Conservation (phyloP, 2,888 invertebrate species). For the Philhelius pedissequus region DNA sequence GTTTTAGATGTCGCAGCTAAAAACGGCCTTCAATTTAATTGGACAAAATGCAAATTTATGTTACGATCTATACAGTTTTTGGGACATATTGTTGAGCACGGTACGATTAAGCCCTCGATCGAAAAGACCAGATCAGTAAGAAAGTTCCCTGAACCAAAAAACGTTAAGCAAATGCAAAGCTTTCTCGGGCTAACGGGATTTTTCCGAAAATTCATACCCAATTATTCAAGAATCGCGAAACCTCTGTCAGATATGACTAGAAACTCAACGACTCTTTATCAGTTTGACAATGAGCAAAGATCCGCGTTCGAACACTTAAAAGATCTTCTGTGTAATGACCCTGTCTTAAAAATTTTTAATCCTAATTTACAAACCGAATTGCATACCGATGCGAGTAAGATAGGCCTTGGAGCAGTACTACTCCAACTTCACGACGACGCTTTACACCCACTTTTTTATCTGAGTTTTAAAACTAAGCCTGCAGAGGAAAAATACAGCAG, state of each 20-base stretch:
- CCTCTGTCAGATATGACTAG: too few relatives aligned
- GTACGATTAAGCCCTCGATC: too few relatives aligned
- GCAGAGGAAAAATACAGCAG: background rate
- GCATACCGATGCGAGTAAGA: background rate
- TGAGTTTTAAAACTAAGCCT: background rate
- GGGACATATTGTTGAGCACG: too few relatives aligned
- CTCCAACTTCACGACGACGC: background rate
- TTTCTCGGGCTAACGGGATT: too few relatives aligned
- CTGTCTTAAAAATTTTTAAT: background rate
- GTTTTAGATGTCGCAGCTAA: too few relatives aligned
- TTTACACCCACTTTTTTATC: background rate
- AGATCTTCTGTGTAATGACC: background rate
- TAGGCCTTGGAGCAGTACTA: background rate
- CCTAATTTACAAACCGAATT: background rate
- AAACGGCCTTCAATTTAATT: too few relatives aligned
- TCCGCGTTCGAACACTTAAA: background rate
- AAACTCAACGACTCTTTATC: background rate
- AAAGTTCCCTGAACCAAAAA: too few relatives aligned
- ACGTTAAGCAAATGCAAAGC: too few relatives aligned
- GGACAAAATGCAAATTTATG: conserved; percentile 69
- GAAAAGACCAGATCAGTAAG: too few relatives aligned
- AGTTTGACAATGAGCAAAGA: background rate
- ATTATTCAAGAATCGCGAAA: too few relatives aligned
- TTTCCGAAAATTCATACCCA: too few relatives aligned
- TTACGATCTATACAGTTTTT: conserved; percentile 68